Percentiles rank a stretch among this genome's conserved stretches.
Evolutionary conservation across 2,113 vertebrate genomes (phyloP).

Genomic region (Actenoides hombroni): DNA sequence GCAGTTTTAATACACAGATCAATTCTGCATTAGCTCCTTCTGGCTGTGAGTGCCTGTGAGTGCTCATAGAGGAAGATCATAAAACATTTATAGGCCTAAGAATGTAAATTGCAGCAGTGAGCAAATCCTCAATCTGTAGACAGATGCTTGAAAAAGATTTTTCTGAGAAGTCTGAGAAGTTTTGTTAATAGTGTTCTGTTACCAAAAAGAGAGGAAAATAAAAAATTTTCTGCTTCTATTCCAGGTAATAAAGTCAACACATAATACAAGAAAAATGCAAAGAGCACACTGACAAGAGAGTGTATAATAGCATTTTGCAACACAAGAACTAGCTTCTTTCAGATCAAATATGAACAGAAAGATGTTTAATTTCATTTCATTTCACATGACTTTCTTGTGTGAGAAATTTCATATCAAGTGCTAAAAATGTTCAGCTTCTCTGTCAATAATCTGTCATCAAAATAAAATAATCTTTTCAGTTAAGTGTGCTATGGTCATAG

Average conservation of each 20-base stretch:
- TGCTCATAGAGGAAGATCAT: constrained; percentile 82
- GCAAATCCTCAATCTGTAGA: constrained; percentile 79
- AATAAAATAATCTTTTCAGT: not conserved
- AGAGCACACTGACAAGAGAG: not conserved
- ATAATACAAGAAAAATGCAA: not conserved
- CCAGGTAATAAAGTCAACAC: not conserved
- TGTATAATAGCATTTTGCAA: not conserved
- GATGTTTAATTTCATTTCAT: not conserved
- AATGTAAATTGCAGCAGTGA: constrained; percentile 82
- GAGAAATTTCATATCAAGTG: not conserved
- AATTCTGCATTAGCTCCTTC: constrained; percentile 91
- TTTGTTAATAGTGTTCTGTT: not conserved
- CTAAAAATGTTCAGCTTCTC: not conserved
- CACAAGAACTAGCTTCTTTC: not conserved
- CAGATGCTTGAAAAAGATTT: constrained; percentile 72
- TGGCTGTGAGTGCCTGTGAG: constrained; percentile 83
- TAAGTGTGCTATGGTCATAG: not conserved
- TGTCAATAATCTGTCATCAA: not conserved
- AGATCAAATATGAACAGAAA: not conserved
- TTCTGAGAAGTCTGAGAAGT: constrained; percentile 67
- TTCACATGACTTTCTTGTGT: not conserved
- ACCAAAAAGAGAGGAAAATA: not conserved
- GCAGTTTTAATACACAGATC: constrained; percentile 90
- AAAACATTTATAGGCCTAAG: constrained; percentile 88
- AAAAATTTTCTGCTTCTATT: not conserved